phyloP scores from a whole-genome alignment of 2,113 vertebrate genomes.

The Hemibagrus wyckioides region DNA sequence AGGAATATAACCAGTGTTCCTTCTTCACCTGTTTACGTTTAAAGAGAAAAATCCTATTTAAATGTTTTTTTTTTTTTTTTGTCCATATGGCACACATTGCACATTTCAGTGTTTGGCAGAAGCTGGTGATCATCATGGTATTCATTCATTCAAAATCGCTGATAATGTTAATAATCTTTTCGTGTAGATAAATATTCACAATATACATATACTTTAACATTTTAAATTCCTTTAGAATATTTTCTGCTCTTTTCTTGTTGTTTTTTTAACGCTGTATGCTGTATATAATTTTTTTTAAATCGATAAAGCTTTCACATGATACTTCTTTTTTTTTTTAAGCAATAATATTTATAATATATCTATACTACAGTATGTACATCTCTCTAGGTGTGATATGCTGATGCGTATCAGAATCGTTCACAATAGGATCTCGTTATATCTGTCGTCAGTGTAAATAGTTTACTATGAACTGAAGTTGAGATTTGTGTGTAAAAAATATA shows the following conservation, averaged over 20 bases:
- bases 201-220: conserved; percentile 50
- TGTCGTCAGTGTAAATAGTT: conserved; percentile 10
- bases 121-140: conserved; percentile 44
- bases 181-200: conserved; percentile 52
- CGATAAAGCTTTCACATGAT: conserved; percentile 27
- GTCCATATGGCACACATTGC: conserved; percentile 57
- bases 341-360: conserved; percentile 12
- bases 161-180: conserved; percentile 45
- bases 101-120: conserved; percentile 54
- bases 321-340: not conserved
- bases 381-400: conserved; percentile 18
- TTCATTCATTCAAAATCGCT: conserved; percentile 53
- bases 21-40: conserved; percentile 25
- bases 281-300: conserved; percentile 8
- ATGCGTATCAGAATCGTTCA: conserved; percentile 7
- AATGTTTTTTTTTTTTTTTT: conserved; percentile 6
- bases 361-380: conserved; percentile 49
- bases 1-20: not conserved
- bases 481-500: conserved; percentile 3
- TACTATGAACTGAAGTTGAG: not conserved
- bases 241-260: conserved; percentile 5
- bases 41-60: not conserved
- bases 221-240: conserved; percentile 42
- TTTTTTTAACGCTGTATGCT: conserved; percentile 9
- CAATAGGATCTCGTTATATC: not conserved